Evolutionary conservation across 2,888 invertebrate species (phyloP), one percentile per base, ranked within the genome.

Genomic region (Lepidonotus clava): DNA sequence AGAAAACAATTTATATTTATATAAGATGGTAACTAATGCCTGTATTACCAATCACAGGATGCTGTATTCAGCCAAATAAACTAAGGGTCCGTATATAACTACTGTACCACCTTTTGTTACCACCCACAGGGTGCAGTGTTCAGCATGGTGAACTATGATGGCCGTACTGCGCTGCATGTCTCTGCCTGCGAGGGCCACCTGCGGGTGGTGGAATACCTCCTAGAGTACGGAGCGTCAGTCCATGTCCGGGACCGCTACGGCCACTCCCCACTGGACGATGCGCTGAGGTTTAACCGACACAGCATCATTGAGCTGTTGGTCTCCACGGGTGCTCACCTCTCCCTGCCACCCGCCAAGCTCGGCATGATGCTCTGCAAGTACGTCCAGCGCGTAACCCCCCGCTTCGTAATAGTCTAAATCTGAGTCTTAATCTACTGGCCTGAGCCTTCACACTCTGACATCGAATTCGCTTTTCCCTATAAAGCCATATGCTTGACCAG

Each of bases 151-250:
- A 97, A 97, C 93, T 96, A 96, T 34, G 97, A 97, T 93, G 95
- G 96, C 40, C 95, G 97, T 87, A 97, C 97, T 0, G 96, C 97
- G 0, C 95, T 98, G 0, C 98, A 98, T 91, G 95, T 97, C 86
- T 97, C 98, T 0, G 96, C 97, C 51, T 95, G 96, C 83, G 95
- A 96, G 89, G 97, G 97, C 0, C 96, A 96, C 87, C 89, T 95
- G 0, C 92, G 95, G 0, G 95, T 97, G 0, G 97, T 97, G 0
- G 96, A 96, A 89, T 96, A 96, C 93, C 95, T 98, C 41, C 95
- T 98, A 38, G 95, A 95, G 85, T 96, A 96, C 91, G 98, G 98
- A 0, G 97, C 97, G 0, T 97, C 96, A 84, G 97, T 98, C 1
- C 98, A 98, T 92, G 95, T 96, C 56, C 96, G 96, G 89, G 97